Base-by-base conservation (phyloP, 2,797 vertebrate genomes). In the Gephyroberyx darwinii region DNA sequence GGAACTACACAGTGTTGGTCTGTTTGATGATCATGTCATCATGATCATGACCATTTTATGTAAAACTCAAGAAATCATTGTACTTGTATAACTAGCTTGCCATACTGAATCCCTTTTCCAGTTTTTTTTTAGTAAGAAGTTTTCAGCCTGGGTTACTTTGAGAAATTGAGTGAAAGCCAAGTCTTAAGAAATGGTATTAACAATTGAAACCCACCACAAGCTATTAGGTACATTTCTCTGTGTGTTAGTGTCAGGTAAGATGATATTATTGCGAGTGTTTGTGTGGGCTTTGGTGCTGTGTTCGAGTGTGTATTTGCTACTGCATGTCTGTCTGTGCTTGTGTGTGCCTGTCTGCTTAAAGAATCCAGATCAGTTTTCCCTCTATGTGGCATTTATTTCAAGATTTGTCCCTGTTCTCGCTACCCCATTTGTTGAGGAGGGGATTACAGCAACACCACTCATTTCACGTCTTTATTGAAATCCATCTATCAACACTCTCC, bases 381-480 rank as follows among this genome's bases (percentile, higher is more conserved):
- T 85, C 63, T 65, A 65, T 57, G 60, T n/a, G 0, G 71, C 63
- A 74, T 82, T 86, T 88, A 77, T 75, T 82, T 68, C 66, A 61
- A 50, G n/a, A n/a, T 43, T 20, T 19, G 59, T 82, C 74, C 65
- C 71, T 54, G 45, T 80, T 61, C 74, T 81, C 68, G 37, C 71
- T 60, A 59, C 75, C 58, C 50, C 22, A 22, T 67, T 83, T 74
- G 55, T 51, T 51, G 62, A 73, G 83, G 84, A 77, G 77, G 51
- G 83, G 86, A 92, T 92, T 90, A 90, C 57, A 69, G 71, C 57
- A 17, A 76, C 84, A 86, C 88, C 67, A 64, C 77, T 85, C 80
- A 75, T 82, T 81, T 67, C 55, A 35, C 56, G 59, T 84, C 88
- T 86, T 80, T 59, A 55, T 88, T 83, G 82, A 89, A 91, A 85